Percentiles rank a stretch among this genome's conserved stretches.
phyloP scores from a whole-genome alignment of 2,113 vertebrate genomes.

The Uropsilus gracilis region DNA sequence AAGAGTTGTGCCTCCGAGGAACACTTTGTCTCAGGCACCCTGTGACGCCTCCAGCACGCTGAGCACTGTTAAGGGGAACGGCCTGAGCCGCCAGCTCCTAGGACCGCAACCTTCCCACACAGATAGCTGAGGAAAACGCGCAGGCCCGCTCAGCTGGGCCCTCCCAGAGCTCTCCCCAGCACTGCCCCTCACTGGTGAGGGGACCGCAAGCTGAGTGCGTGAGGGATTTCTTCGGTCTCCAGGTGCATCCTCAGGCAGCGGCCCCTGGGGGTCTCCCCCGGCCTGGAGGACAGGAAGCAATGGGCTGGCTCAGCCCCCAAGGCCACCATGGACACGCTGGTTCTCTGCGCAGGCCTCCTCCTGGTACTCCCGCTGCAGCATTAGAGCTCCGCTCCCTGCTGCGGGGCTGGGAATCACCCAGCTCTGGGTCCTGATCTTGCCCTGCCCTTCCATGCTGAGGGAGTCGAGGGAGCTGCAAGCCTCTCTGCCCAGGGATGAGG shows the following conservation, averaged over 20 bases:
- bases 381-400: background rate
- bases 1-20: too few species aligned
- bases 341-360: background rate
- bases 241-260: background rate
- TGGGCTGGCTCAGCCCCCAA: background rate
- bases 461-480: background rate
- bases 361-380: background rate
- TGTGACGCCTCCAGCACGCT: fast-evolving
- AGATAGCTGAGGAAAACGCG: background rate
- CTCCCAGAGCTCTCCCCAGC: background rate
- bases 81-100: background rate
- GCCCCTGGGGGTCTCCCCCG: background rate
- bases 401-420: background rate
- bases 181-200: fast-evolving
- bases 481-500: background rate
- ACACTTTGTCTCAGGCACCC: fast-evolving
- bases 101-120: background rate
- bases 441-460: too few species aligned
- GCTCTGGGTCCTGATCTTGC: background rate
- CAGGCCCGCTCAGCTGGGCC: background rate
- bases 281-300: background rate
- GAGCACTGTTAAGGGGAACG: too few species aligned
- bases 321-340: background rate
- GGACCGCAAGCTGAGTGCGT: too few species aligned
- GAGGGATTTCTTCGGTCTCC: too few species aligned